Evolutionary conservation across 2,888 invertebrate genomes (phyloP), one percentile per base, ranked within the genome.

Genomic region (Scaptomyza tumidula): DNA sequence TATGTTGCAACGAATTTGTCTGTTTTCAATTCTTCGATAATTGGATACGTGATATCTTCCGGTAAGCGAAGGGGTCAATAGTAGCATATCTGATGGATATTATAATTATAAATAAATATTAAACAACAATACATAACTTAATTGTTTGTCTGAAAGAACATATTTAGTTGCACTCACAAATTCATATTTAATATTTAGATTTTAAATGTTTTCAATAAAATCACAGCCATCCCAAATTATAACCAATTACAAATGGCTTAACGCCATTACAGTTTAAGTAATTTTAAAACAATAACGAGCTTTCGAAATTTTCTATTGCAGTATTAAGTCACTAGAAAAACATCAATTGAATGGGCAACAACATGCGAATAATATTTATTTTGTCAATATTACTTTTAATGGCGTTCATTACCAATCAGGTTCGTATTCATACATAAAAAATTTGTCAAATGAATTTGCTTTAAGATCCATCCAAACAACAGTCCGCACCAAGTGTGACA

Each of bases 11-110:
- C 69, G 1, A 37, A 50, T 13, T 0, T 1, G 0, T 14, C 35
- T 0, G 9, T 70, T 3, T 10, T 63, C 6, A 71, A 70, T 41
- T 3, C 50, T 9, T 50, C 71, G 1, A 14, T 71, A 24, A 43
- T 6, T 3, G 71, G 64, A 33, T 10, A 16, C 57, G 16, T 10
- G 43, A 11, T 11, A 33, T 33, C 9, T 13, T 1, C 13, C 43
- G 10, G 6, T 9, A 4, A 19, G 50, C 13, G 33, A 16, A 7
- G 24, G 16, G 2, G 19, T 19, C 19, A 2, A 19, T 19, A 19
- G 2, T 1, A 19, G 19, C 19, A 19, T 19, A 19, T 19, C 19
- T 19, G 19, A 19, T 19, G 19, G 19, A 19, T 19, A 19, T 2
- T 19, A n/a, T n/a, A n/a, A n/a, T 19, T 27, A 27, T 19, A 27